Base-by-base conservation (phyloP, 2,888 invertebrate species). In the Noctua pronuba region DNA sequence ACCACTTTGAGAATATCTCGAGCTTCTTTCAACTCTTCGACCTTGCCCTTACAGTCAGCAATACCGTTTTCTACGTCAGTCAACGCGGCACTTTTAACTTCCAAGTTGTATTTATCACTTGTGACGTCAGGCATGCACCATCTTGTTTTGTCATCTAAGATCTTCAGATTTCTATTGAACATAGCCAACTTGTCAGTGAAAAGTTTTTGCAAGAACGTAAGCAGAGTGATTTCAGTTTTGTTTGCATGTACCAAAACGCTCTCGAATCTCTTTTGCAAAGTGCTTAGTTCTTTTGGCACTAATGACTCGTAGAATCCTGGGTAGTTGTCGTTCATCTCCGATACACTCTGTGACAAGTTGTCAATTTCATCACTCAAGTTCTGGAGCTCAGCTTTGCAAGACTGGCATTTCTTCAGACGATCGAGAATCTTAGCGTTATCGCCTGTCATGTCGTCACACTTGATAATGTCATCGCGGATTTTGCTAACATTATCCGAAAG, bases 111-210 rank as follows among this genome's bases (percentile, higher is more conserved):
- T 92, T 98, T 98, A 91, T 99, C 99, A 90, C 98, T 99, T 52
- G 98, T 98, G 1, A 98, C 97, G 91, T 99, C 99, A 0, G 99
- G 98, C 90, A 98, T 97, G 93, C 99, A 99, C 99, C 99, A 99
- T 24, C 98, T 97, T 1, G 99, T 98, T 94, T 99, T 99, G 91
- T 99, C 99, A 83, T 98, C 98, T 85, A 98, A 98, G 2, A 98
- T 98, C 72, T 97, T 97, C 18, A 99, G 97, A 91, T 98, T 98
- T 88, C 99, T 97, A 89, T 98, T 98, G 58, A 99, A 97, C 92
- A 98, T 98, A 68, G 97, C 97, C 77, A 98, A 97, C 91, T 98
- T 99, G 86, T 99, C 99, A 68, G 98, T 98, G 90, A 99, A 98
- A 86, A 98, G 97, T 93, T 99, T 99, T 91, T 98, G 98, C 73